Evolutionary conservation across 2,113 vertebrate genomes (phyloP), one percentile per base, ranked within the genome.

Genomic region (Cavia aperea): DNA sequence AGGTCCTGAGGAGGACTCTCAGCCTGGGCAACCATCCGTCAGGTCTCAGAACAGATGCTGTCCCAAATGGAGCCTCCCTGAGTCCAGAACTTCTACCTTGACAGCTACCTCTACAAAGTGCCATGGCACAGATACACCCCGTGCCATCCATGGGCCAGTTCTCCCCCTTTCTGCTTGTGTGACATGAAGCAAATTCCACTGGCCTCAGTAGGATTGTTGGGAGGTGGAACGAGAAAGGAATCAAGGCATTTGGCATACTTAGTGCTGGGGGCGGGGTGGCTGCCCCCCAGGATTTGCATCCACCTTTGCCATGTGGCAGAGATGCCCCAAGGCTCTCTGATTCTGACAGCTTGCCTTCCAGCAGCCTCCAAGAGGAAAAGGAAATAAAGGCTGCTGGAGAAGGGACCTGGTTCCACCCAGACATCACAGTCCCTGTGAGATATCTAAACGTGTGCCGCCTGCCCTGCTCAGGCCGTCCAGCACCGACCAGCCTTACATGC

Each of bases 71-170:
- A 81, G 54, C 29, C 73, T 82, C 19, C 46, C 26, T 19, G 49
- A 68, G 24, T 70, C 78, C 78, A 70, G 72, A 77, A 23, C 81
- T 65, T n/a, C 5, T 0, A 12, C 36, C 58, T 75, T 12, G 0
- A 29, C 89, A 86, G 58, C 66, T 26, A 1, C 58, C 62, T 73
- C 24, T 39, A 29, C 13, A 4, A 24, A 29, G 21, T 24, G 21
- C 36, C 26, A 62, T 56, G 19, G 26, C 36, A 9, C 39, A 4
- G 68, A 19, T 36, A 31, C 10, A 15, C 13, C 81, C 46, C 0
- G 0, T 24, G 82, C 26, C 9, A 0, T 15, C 9, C 11, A 12
- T 33, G 31, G 51, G 36, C 19, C 23, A 4, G 21, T n/a, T 66
- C 83, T 89, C 81, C 58, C 72, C 8, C 31, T 43, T 75, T 60